Percentiles rank a stretch among this genome's conserved stretches.
phyloP scores from a whole-genome alignment of 2,113 vertebrate species.

The Apistogramma diplotaenia region DNA sequence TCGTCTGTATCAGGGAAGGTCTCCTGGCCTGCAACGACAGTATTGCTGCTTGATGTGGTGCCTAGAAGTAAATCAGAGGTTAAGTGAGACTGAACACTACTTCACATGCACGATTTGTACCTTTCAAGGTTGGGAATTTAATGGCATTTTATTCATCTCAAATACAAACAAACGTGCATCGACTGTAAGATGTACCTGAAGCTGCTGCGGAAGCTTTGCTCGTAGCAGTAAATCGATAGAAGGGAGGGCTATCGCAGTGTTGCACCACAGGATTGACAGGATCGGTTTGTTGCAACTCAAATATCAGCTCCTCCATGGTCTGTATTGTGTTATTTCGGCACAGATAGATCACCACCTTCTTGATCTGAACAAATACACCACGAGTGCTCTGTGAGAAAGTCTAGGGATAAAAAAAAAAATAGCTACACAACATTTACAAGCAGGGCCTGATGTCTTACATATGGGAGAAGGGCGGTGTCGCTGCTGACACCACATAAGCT shows the following conservation, averaged over 20 bases:
- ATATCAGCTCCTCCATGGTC: constrained; percentile 95
- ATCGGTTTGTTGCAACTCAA: constrained; percentile 94
- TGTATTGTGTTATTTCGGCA: constrained; percentile 96
- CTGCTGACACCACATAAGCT: constrained; percentile 96
- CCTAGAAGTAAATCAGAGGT: constrained; percentile 70
- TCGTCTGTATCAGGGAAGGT: constrained; percentile 87
- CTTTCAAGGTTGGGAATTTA: not conserved
- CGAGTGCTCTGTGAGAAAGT: not conserved
- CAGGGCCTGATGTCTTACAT: constrained; percentile 74
- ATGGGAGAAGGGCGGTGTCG: constrained; percentile 90
- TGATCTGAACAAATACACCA: constrained; percentile 80
- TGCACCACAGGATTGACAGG: constrained; percentile 94
- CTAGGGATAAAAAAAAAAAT: not conserved
- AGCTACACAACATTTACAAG: not conserved
- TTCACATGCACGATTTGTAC: not conserved
- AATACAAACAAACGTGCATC: too few relatives aligned
- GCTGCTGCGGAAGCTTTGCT: constrained; percentile 86
- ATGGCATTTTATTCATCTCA: not conserved
- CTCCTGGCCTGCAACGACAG: constrained; percentile 89
- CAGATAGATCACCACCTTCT: constrained; percentile 94
- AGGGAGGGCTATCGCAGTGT: constrained; percentile 94
- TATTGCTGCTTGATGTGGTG: constrained; percentile 94
- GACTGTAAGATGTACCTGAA: constrained; percentile 78
- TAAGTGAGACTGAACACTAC: not conserved
- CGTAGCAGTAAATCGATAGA: constrained; percentile 91